These are phyloP conservation scores for Scaptodrosophila latifasciaeformis DNA, from an alignment of 2,888 invertebrate species.

Conservation along the genomic window DNA sequence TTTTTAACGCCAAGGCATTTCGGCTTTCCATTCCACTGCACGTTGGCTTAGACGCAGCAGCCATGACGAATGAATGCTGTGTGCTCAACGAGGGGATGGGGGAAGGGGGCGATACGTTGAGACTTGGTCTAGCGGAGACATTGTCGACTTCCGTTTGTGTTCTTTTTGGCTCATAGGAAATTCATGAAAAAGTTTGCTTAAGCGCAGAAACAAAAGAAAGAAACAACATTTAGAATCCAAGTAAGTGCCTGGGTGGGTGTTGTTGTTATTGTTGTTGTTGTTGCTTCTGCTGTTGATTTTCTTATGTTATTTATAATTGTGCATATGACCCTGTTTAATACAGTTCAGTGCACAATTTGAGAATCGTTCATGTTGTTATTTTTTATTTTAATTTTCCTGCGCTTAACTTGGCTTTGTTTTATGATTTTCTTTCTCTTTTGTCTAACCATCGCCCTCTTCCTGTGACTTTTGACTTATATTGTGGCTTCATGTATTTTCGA, in stretches of 20 bases:
- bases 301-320: slow-evolving; percentile 49
- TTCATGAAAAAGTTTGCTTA: slow-evolving; percentile 31
- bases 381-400: too few species aligned
- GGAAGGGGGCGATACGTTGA: neutral
- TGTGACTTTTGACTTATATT: too few species aligned
- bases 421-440: neutral
- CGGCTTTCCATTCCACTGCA: slow-evolving; percentile 53
- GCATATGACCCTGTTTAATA: slow-evolving; percentile 67
- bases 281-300: slow-evolving; percentile 1
- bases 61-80: slow-evolving; percentile 45
- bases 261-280: neutral
- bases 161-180: slow-evolving; percentile 24
- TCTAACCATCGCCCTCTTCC: too few species aligned
- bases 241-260: slow-evolving; percentile 7
- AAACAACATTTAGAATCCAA: neutral
- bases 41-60: slow-evolving; percentile 33
- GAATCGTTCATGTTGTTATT: too few species aligned
- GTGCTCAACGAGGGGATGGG: neutral
- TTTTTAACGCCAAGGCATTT: neutral
- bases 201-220: slow-evolving; percentile 11
- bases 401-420: neutral
- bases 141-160: slow-evolving; percentile 39
- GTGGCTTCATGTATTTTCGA: too few species aligned
- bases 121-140: slow-evolving; percentile 10
- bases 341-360: slow-evolving; percentile 63